These are phyloP conservation scores for Ariolimax columbianus DNA, from an alignment of 2,888 invertebrate species.

Conservation along the genomic window DNA sequence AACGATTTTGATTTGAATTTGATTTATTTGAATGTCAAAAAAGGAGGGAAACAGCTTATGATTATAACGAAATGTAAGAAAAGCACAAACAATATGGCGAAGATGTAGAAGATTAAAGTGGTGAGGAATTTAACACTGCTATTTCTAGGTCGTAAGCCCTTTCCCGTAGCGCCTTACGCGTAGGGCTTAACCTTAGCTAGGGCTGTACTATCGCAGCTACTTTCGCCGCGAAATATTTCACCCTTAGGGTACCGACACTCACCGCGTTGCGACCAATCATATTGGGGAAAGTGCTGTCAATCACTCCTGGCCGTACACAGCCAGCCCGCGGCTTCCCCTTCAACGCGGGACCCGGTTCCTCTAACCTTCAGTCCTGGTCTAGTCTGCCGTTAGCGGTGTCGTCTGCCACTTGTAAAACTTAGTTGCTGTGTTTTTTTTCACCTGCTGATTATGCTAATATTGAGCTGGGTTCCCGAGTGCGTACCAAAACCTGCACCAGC, in stretches of 20 bases:
- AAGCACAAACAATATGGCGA: too few relatives aligned
- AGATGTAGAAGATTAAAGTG: too few relatives aligned
- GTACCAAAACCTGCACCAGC: neutral
- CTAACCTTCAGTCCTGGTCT: neutral
- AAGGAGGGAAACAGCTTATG: too few relatives aligned
- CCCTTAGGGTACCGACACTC: neutral
- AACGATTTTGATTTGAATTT: too few relatives aligned
- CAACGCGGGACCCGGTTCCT: neutral
- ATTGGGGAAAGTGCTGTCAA: neutral
- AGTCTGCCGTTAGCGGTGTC: neutral
- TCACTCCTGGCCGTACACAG: neutral
- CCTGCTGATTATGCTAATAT: slow-evolving; percentile 18
- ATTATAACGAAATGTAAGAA: too few relatives aligned
- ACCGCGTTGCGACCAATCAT: neutral
- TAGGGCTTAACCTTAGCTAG: too few relatives aligned
- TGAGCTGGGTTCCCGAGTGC: neutral
- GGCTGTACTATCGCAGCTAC: too few relatives aligned
- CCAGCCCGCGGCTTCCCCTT: neutral
- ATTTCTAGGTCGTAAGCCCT: too few relatives aligned
- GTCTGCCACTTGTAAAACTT: neutral
- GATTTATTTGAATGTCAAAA: too few relatives aligned
- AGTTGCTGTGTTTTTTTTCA: neutral
- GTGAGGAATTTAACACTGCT: too few relatives aligned
- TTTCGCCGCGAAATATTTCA: neutral
- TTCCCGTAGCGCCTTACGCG: too few relatives aligned